Conservation (phyloP, 2,797 vertebrate genomes). For the Scyliorhinus canicula region DNA sequence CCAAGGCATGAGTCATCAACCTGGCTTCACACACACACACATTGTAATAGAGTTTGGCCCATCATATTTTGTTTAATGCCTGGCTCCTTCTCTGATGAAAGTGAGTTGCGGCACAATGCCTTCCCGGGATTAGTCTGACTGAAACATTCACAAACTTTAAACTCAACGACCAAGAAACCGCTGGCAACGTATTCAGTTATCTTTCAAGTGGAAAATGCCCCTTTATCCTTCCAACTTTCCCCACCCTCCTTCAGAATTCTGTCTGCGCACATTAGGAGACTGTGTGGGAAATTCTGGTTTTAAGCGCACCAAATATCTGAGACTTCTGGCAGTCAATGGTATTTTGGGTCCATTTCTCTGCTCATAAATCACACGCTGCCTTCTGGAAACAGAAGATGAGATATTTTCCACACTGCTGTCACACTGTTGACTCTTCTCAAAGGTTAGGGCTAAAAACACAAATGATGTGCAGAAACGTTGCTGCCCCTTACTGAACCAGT, state of each 20-base stretch:
- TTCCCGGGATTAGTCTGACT: background rate
- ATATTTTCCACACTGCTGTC: background rate
- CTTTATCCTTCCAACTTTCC: background rate
- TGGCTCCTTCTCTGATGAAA: background rate
- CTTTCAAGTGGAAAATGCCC: background rate
- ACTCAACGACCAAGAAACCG: too few relatives aligned
- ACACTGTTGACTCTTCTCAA: too few relatives aligned
- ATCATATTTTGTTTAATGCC: background rate
- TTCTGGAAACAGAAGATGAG: background rate
- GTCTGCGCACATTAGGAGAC: background rate
- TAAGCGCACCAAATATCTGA: background rate
- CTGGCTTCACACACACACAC: background rate
- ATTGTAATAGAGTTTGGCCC: background rate
- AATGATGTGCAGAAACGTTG: background rate
- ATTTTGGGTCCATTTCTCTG: background rate
- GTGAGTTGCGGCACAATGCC: background rate
- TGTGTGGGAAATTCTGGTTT: background rate
- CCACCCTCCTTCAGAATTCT: background rate
- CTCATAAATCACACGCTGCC: too few relatives aligned
- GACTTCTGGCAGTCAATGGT: background rate
- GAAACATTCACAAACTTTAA: background rate
- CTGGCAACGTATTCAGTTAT: background rate
- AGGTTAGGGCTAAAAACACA: background rate
- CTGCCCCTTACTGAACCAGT: background rate
- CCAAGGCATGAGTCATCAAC: background rate